Conservation (phyloP, 2,888 invertebrate species). For the Plusia festucae region DNA sequence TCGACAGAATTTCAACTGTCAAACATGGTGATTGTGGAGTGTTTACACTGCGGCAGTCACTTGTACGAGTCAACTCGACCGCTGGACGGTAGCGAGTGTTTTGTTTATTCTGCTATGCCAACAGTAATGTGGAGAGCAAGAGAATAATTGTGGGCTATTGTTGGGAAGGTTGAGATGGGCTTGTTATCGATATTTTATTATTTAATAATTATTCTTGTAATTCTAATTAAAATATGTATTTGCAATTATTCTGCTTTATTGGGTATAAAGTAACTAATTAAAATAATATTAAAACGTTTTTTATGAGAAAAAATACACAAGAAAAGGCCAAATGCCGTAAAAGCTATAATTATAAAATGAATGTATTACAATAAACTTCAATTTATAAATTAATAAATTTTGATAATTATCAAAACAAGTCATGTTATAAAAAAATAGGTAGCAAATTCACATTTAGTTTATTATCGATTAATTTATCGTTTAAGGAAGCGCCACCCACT, state of each 20-base stretch:
- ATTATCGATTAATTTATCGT: background rate
- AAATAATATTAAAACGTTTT: no score
- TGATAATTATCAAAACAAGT: no score
- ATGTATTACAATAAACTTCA: no score
- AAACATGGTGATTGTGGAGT: slow-evolving; percentile 64
- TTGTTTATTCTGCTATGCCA: slow-evolving; percentile 80
- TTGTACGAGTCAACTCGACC: slow-evolving; percentile 72
- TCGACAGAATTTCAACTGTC: slow-evolving; percentile 61
- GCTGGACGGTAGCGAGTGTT: slow-evolving; percentile 81
- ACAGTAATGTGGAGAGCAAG: slow-evolving; percentile 69
- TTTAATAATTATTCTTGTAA: background rate
- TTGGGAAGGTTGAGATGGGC: slow-evolving; percentile 64
- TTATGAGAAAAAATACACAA: no score
- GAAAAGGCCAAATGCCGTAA: no score
- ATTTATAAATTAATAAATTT: no score
- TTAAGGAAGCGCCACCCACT: background rate
- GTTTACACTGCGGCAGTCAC: slow-evolving; percentile 74
- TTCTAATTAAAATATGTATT: no score
- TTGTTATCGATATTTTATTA: slow-evolving; percentile 21
- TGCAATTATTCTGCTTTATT: no score
- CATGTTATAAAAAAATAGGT: no score
- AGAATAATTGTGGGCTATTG: slow-evolving; percentile 76
- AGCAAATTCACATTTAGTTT: no score
- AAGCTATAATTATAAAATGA: no score
- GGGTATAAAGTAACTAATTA: no score